phyloP scores from a whole-genome alignment of 2,888 invertebrate genomes.

The Rhagophthalmus giganteus region DNA sequence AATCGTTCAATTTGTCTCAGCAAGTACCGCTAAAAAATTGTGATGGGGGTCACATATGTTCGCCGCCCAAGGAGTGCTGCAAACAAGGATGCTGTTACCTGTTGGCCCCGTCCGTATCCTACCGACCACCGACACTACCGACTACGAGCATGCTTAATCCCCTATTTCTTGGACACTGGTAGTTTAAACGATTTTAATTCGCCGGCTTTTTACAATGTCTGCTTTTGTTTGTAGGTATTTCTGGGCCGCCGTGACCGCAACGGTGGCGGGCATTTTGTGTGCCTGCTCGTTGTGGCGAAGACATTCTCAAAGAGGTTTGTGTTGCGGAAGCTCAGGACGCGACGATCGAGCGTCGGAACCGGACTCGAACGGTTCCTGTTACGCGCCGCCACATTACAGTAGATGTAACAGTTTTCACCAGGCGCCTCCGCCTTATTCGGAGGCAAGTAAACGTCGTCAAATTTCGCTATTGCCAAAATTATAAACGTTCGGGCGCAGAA shows the following conservation, averaged over 20 bases:
- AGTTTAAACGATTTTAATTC: too few relatives aligned
- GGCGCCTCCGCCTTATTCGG: slow-evolving; percentile 82
- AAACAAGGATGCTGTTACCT: slow-evolving; percentile 62
- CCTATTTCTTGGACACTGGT: slow-evolving; percentile 72
- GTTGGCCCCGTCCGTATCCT: slow-evolving; percentile 51
- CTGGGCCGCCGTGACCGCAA: slow-evolving; percentile 66
- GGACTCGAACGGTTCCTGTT: slow-evolving; percentile 77
- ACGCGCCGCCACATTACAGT: slow-evolving; percentile 82
- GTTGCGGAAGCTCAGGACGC: slow-evolving; percentile 55
- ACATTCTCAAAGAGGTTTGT: slow-evolving; percentile 50
- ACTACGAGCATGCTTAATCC: slow-evolving; percentile 64
- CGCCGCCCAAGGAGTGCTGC: slow-evolving; percentile 77
- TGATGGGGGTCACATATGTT: slow-evolving; percentile 70
- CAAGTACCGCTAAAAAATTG: slow-evolving; percentile 63
- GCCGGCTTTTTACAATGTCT: too few relatives aligned
- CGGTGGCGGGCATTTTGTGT: slow-evolving; percentile 70
- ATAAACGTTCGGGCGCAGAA: neutral
- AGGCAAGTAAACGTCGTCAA: slow-evolving; percentile 58
- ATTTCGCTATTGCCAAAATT: neutral
- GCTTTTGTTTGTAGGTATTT: slow-evolving; percentile 54
- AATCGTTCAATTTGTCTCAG: slow-evolving; percentile 35
- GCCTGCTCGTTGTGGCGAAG: slow-evolving; percentile 69
- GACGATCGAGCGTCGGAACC: slow-evolving; percentile 70
- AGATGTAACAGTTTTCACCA: slow-evolving; percentile 82
- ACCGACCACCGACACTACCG: slow-evolving; percentile 57